phyloP scores from a whole-genome alignment of 2,888 invertebrate genomes.

The Dryadula phaetusa region DNA sequence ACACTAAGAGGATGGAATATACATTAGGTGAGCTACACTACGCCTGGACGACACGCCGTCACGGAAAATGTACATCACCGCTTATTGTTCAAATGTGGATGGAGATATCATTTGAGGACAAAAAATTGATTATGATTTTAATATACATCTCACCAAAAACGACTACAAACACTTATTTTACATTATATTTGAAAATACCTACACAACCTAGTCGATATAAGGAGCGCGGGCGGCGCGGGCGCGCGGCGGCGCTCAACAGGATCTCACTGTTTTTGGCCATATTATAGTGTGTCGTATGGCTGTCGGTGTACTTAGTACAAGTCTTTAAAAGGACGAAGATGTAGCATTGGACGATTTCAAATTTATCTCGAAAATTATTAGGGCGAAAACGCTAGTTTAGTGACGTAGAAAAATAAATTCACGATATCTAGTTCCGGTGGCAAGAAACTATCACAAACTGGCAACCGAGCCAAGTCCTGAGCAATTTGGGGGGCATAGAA shows the following conservation, averaged over 20 bases:
- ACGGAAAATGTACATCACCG: slow-evolving; percentile 46
- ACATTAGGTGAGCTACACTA: slow-evolving; percentile 78
- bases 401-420: slow-evolving; percentile 56
- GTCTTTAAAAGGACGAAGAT: slow-evolving; percentile 83
- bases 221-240: slow-evolving; percentile 63
- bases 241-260: slow-evolving; percentile 55
- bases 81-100: slow-evolving; percentile 82
- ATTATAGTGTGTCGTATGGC: slow-evolving; percentile 63
- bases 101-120: slow-evolving; percentile 79
- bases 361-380: slow-evolving; percentile 57
- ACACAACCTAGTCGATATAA: slow-evolving; percentile 73
- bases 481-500: slow-evolving; percentile 51
- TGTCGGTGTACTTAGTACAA: slow-evolving; percentile 77
- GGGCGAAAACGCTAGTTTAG: slow-evolving; percentile 62
- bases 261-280: slow-evolving; percentile 54
- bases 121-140: slow-evolving; percentile 55
- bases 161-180: slow-evolving; percentile 62
- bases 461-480: slow-evolving; percentile 52
- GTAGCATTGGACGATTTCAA: slow-evolving; percentile 79
- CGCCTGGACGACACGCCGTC: slow-evolving; percentile 57
- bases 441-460: slow-evolving; percentile 81
- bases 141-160: slow-evolving; percentile 67
- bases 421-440: slow-evolving; percentile 60
- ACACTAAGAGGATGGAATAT: slow-evolving; percentile 83
- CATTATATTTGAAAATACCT: slow-evolving; percentile 59